Conservation (phyloP, 1,140 invertebrate genomes). For the Tenebrio molitor region DNA sequence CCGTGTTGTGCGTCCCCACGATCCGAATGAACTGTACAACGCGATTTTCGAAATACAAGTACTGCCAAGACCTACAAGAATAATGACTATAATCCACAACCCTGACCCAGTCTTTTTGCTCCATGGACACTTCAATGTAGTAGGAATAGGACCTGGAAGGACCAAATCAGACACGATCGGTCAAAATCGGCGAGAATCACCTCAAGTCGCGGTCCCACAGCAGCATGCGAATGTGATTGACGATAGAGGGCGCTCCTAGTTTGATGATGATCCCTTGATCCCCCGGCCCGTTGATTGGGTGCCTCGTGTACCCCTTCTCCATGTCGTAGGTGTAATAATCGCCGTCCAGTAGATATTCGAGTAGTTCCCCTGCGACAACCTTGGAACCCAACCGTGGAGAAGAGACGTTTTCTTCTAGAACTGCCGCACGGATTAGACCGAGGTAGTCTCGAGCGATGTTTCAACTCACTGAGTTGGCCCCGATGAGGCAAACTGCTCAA, state of each 20-base stretch:
- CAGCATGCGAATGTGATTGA: slow-evolving; percentile 94
- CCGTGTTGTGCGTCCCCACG: slow-evolving; percentile 95
- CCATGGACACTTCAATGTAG: slow-evolving; percentile 96
- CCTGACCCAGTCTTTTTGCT: slow-evolving; percentile 94
- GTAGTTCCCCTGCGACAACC: slow-evolving; percentile 90
- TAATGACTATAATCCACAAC: slow-evolving; percentile 93
- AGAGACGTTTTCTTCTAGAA: slow-evolving; percentile 94
- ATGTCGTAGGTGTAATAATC: slow-evolving; percentile 91
- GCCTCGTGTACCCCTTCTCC: slow-evolving; percentile 92
- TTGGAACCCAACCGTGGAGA: slow-evolving; percentile 81
- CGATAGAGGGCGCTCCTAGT: slow-evolving; percentile 88
- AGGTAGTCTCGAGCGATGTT: background rate
- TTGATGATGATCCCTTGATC: slow-evolving; percentile 90
- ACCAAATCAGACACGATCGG: too few species aligned
- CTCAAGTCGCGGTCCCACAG: slow-evolving; percentile 95
- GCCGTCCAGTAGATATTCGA: slow-evolving; percentile 88
- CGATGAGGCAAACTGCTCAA: slow-evolving; percentile 86
- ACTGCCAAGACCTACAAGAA: slow-evolving; percentile 97
- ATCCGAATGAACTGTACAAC: slow-evolving; percentile 93
- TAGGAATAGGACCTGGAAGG: slow-evolving; percentile 94
- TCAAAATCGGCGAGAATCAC: too few species aligned
- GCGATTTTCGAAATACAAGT: slow-evolving; percentile 90
- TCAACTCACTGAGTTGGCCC: slow-evolving; percentile 77
- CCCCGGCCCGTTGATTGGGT: slow-evolving; percentile 88
- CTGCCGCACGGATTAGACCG: slow-evolving; percentile 67